phyloP scores from a whole-genome alignment of 2,113 vertebrate genomes.

The Ageneiosus marmoratus region DNA sequence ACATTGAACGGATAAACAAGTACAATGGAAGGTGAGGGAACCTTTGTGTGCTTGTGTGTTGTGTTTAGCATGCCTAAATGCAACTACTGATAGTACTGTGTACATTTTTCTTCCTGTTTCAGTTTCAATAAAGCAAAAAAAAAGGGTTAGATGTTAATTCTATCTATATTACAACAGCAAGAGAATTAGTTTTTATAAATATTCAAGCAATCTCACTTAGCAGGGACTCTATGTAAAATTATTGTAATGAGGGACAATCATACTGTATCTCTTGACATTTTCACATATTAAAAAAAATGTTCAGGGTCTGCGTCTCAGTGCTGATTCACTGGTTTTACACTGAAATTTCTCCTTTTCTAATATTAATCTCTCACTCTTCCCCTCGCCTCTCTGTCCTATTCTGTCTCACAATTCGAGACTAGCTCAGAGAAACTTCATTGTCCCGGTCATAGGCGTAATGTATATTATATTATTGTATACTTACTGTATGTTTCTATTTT shows the following conservation, averaged over 20 bases:
- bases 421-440: neutral
- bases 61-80: neutral
- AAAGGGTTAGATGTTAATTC: constrained; percentile 24
- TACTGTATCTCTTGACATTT: constrained; percentile 9
- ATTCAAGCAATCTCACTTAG: neutral
- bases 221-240: neutral
- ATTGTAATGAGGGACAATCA: constrained; percentile 24
- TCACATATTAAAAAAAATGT: constrained; percentile 35
- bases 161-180: constrained; percentile 8
- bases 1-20: constrained; percentile 93
- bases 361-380: neutral
- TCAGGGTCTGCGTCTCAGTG: neutral
- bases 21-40: constrained; percentile 82
- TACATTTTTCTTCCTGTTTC: neutral
- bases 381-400: neutral
- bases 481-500: neutral
- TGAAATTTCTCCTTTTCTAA: neutral
- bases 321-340: neutral
- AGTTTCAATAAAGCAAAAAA: neutral
- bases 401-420: neutral
- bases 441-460: neutral
- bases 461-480: neutral
- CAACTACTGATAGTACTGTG: neutral
- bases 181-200: neutral
- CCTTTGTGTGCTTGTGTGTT: neutral